Base-by-base conservation (phyloP, 2,113 vertebrate genomes). In the Anolis sagrei region DNA sequence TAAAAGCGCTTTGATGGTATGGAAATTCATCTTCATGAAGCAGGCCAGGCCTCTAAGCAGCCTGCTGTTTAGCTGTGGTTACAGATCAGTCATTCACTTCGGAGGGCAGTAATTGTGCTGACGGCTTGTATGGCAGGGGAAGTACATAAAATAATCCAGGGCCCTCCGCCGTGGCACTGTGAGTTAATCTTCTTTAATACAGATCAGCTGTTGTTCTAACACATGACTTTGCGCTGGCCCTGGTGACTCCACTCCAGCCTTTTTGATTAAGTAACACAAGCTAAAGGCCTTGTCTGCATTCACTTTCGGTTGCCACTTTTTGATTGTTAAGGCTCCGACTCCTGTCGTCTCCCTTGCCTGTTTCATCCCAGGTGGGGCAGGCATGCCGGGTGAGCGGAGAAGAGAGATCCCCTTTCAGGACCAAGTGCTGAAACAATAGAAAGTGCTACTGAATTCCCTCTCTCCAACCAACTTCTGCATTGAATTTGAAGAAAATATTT, bases 1-100 rank as follows among this genome's bases (percentile, higher is more conserved):
- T 97, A 97, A 96, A 96, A 96, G 95, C 94, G 93, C 96, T 97
- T 96, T 96, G 96, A 97, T 97, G 96, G 95, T 96, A 96, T 97
- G 96, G 96, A 97, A 96, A 97, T 97, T 95, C 95, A 96, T 96
- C 96, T 97, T 96, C 95, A 93, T 96, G 96, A 96, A 95, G 95
- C 93, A 49, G 93, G 94, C 92, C 92, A 94, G 94, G 94, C 94
- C 96, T 94, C 95, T 95, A 89, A 96, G 95, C 95, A 95, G 95
- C 95, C 91, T 94, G 96, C 96, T 96, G 95, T 96, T 97, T 96
- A 96, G 96, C 95, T 96, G 96, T 96, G 96, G 96, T 96, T 97
- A 96, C 95, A 97, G 95, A 96, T 97, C 96, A 96, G 96, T 96
- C 96, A 95, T 96, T 97, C 96, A 96, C 94, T 92, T 95, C 51